Base-by-base conservation (phyloP, 2,113 vertebrate species). In the Erinaceus europaeus region DNA sequence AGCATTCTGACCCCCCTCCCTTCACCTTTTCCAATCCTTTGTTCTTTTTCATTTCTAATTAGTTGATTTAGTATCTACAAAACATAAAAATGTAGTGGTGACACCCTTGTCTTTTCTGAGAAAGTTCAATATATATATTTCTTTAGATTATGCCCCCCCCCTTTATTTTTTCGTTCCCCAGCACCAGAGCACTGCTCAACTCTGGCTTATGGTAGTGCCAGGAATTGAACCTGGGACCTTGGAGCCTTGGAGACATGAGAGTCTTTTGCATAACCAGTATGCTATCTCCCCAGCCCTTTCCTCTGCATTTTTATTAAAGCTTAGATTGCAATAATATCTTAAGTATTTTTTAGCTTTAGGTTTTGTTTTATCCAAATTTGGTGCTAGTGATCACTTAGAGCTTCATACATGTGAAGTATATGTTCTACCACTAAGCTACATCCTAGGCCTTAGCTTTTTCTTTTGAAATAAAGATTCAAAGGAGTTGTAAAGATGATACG, bases 11-110 rank as follows among this genome's bases (percentile, higher is more conserved):
- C 10, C 1, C 21, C 0, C 1, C 3, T 0, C 48, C 52, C 71
- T 77, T n/a, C 20, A 50, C 59, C 17, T 53, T 76, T 84, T 80
- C 53, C 74, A 25, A 62, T 34, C 3, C 7, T 80, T 77, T 34
- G 38, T 88, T 64, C 77, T 34, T 73, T 87, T 80, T 73, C n/a
- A n/a, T n/a, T n/a, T 74, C 46, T 82, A 44, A 29, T 57, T 74
- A 42, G 42, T 53, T 74, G 4, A 57, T 71, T 27, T 34, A 29
- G 2, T 85, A 65, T 71, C 17, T 89, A 40, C 17, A 87, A 25
- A 79, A 61, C 42, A 57, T 50, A 25, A 67, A 82, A 29, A 80
- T 40, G 25, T 59, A 48, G 29, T 32, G 23, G 10, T 52, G 23
- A 71, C 57, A 74, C 36, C 29, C 36, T 76, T 81, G 12, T 77